These are phyloP conservation scores for Drosophila repletoides DNA, from an alignment of 1,140 invertebrate species.

Conservation along the genomic window DNA sequence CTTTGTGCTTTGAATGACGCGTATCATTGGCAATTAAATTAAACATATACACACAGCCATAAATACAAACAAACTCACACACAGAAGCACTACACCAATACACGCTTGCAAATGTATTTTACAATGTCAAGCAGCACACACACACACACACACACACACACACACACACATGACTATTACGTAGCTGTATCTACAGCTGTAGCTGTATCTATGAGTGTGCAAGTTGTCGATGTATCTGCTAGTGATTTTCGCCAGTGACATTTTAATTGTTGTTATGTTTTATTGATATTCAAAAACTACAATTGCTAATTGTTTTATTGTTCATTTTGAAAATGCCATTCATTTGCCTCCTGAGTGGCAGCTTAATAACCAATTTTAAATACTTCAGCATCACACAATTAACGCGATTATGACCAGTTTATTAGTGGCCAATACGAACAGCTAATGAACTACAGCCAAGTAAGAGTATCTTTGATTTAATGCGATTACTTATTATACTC, in stretches of 20 bases:
- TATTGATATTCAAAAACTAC: constrained; percentile 78
- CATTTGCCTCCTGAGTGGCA: constrained; percentile 67
- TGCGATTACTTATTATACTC: neutral
- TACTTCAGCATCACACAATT: constrained; percentile 63
- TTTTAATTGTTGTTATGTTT: constrained; percentile 80
- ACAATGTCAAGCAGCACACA: too few relatives aligned
- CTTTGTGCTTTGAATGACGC: constrained; percentile 71
- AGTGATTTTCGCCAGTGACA: constrained; percentile 74
- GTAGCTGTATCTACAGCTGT: constrained; percentile 17
- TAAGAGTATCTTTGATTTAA: constrained; percentile 1
- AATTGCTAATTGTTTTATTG: constrained; percentile 80
- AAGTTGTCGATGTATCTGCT: constrained; percentile 29
- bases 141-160: constrained; percentile 30
- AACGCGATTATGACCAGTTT: constrained; percentile 65
- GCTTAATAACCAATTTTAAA: constrained; percentile 77
- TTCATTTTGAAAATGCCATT: constrained; percentile 62
- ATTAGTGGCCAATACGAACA: constrained; percentile 32
- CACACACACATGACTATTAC: neutral
- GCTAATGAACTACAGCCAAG: constrained; percentile 1
- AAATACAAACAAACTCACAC: constrained; percentile 34
- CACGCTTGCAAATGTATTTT: too few relatives aligned
- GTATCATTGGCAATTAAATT: constrained; percentile 80
- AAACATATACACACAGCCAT: constrained; percentile 63
- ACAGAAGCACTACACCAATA: constrained; percentile 25
- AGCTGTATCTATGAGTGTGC: constrained; percentile 12